These are phyloP conservation scores for Delichon dasypus DNA, from an alignment of 2,797 vertebrate genomes.

Conservation along the genomic window DNA sequence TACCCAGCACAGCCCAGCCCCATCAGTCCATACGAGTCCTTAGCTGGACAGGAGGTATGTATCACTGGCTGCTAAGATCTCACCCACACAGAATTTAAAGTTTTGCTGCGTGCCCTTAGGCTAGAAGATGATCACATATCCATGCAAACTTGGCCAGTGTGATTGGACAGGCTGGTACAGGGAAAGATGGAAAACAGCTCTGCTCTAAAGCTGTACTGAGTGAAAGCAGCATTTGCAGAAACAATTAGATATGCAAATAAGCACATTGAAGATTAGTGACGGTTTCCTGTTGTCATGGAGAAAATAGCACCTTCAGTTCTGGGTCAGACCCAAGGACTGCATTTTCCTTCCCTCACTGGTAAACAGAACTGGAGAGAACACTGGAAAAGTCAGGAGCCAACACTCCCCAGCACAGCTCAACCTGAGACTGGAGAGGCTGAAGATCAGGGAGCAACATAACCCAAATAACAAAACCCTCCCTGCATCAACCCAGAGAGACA, in stretches of 20 bases:
- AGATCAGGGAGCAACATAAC: not conserved
- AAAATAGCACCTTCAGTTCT: not conserved
- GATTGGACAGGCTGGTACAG: not conserved
- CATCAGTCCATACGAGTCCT: not conserved
- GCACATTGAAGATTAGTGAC: conserved; percentile 14
- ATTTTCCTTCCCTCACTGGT: not conserved
- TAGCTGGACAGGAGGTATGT: not conserved
- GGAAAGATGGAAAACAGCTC: not conserved
- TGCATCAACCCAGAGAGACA: not conserved
- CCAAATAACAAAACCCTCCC: not conserved
- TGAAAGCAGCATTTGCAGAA: not conserved
- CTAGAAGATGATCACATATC: not conserved
- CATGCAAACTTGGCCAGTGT: not conserved
- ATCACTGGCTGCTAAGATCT: not conserved
- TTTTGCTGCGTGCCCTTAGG: not conserved
- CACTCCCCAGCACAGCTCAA: not conserved
- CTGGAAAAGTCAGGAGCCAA: not conserved
- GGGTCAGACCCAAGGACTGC: not conserved
- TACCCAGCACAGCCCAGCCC: not conserved
- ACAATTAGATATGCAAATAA: conserved; percentile 54
- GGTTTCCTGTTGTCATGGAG: conserved; percentile 21
- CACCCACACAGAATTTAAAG: not conserved
- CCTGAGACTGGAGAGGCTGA: not conserved
- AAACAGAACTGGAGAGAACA: not conserved
- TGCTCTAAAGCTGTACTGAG: not conserved